Base-by-base conservation (phyloP, 2,888 invertebrate genomes). In the Noctua janthe region DNA sequence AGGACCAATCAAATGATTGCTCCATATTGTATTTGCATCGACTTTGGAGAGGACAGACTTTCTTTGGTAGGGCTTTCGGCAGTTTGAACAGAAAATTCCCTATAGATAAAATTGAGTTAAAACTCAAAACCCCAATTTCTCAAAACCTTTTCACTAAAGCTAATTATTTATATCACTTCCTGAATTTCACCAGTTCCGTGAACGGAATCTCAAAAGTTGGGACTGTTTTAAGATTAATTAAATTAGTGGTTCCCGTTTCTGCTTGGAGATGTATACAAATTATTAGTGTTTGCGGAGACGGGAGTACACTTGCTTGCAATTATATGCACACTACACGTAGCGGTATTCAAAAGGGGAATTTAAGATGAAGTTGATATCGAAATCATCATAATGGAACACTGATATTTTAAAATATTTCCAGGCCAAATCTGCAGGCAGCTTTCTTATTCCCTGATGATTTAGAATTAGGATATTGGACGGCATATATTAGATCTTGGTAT, bases 141-240 rank as follows among this genome's bases (percentile, higher is more conserved):
- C 4, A 39, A 70, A 82, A 76, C 29, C 23, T 71, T 66, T 74
- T 29, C 17, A 71, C 29, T 76, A 49, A 76, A 74, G 66, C 62
- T 72, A 81, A 84, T 84, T 84, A 88, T 81, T 86, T 80, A 82
- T 56, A 77, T 69, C 35, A 71, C 47, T 49, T 70, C 54, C 29
- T 62, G 15, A 80, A 85, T 73, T 54, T 71, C 64, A 75, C 4
- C 71, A 74, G 72, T 87, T 78, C 66, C 73, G 69, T 73, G 82
- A 76, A 75, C 74, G 29, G 78, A 78, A 75, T 79, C 71, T 76
- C 84, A 69, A 81, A 86, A 84, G 84, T 88, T 85, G 51, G 66
- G 64, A 64, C 82, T 78, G 81, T 83, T 88, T 85, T 84, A 88
- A 84, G 84, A 85, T 84, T 83, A 56, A 88, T 88, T 88, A 79